Evolutionary conservation across 2,888 invertebrate genomes (phyloP), one percentile per base, ranked within the genome.

Genomic region (Nesidiocoris tenuis): DNA sequence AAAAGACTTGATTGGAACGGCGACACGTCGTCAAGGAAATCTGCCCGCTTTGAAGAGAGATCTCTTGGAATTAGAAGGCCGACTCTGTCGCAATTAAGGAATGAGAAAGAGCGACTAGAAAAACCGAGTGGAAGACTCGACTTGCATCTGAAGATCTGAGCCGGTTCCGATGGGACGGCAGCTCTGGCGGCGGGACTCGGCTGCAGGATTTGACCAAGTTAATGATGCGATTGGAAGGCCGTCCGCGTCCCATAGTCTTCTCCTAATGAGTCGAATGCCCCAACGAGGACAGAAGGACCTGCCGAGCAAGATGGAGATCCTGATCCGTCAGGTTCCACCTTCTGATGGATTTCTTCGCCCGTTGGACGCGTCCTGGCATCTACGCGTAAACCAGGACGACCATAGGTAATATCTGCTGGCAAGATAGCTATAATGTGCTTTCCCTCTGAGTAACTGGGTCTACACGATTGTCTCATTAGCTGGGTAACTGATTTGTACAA

Each of bases 21-120:
- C 39, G 39, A 39, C 39, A 39, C 39, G 12, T 39, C 39, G 39
- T 39, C 39, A 39, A 39, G 39, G 39, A 39, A 39, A 39, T 39
- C 39, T 39, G 39, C 39, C 39, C 39, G 39, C 39, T 39, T 39
- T 39, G 39, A 39, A 39, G 39, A 39, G 39, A 39, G 39, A 39
- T 39, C 39, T 39, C 39, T 39, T 39, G 64, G 64, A 64, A 64
- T 64, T 64, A 64, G 64, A 64, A 64, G 23, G 64, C 16, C 17
- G 64, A 64, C 23, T 64, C 64, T 21, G 64, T 64, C 24, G 22
- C 64, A 64, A 64, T 64, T 64, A 64, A 64, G 64, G 64, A 64
- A 24, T 64, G 64, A 24, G 23, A 64, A 64, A 64, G 39, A 39
- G 39, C 5, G 39, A 39, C 39, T 7, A 39, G 39, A 39, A 39